phyloP scores from a whole-genome alignment of 2,797 vertebrate species.

The Rousettus madagascariensis region DNA sequence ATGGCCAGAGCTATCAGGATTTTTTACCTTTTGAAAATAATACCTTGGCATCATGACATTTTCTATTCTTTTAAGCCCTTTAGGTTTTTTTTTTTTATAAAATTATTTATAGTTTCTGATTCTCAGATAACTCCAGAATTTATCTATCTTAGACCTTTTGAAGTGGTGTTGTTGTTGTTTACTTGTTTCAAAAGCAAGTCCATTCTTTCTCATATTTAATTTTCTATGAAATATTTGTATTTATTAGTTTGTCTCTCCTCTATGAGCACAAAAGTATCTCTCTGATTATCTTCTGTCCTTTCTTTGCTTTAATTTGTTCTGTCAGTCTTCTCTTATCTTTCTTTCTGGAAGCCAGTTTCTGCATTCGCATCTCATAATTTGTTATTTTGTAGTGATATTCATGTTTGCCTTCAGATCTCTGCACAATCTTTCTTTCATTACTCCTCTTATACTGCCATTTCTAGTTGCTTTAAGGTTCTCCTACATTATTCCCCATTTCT shows the following conservation, averaged over 20 bases:
- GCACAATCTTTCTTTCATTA: not conserved
- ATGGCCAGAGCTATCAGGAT: not conserved
- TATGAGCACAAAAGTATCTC: not conserved
- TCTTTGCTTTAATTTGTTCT: not conserved
- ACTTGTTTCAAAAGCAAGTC: not conserved
- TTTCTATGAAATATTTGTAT: not conserved
- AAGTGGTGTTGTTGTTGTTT: not conserved
- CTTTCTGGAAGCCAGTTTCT: slow-evolving; percentile 4
- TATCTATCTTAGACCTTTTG: not conserved
- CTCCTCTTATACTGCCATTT: not conserved
- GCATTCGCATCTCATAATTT: not conserved
- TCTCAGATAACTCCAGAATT: not conserved
- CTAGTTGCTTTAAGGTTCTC: not conserved
- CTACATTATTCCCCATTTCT: not conserved
- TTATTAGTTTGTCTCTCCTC: not conserved
- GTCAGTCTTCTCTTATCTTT: not conserved
- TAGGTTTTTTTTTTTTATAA: not conserved
- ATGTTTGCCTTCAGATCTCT: not conserved
- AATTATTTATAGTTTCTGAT: not conserved
- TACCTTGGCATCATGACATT: not conserved
- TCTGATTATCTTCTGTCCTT: not conserved
- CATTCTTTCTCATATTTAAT: not conserved
- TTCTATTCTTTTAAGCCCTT: not conserved
- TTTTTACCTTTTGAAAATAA: not conserved
- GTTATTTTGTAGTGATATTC: not conserved